These are phyloP conservation scores for Myopa testacea DNA, from an alignment of 2,888 invertebrate genomes.

Conservation along the genomic window DNA sequence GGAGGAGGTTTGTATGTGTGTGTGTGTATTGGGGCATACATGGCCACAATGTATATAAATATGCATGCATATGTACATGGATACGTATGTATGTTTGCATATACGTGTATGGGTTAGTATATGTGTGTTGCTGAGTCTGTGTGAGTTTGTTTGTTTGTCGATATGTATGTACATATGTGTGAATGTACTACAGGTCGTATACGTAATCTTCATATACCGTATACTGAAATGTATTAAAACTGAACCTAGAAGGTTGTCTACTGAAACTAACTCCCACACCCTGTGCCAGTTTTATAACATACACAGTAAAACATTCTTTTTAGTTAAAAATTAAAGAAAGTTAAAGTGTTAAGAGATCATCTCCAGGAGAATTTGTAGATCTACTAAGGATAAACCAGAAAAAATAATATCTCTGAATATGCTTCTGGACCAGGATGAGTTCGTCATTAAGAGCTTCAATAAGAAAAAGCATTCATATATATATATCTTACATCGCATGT, in stretches of 20 bases:
- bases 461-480: too few relatives aligned
- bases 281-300: conserved; percentile 7
- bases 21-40: neutral
- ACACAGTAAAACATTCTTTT: conserved; percentile 13
- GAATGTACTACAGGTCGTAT: conserved; percentile 51
- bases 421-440: too few relatives aligned
- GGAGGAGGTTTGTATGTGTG: neutral
- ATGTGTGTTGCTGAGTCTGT: neutral
- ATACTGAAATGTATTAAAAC: conserved; percentile 25
- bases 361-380: neutral
- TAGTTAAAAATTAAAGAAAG: too few relatives aligned
- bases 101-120: too few relatives aligned
- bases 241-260: conserved; percentile 26
- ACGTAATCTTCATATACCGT: conserved; percentile 52
- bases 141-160: neutral
- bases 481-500: too few relatives aligned
- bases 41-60: neutral
- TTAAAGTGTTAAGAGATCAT: neutral
- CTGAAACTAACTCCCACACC: conserved; percentile 17
- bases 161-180: neutral
- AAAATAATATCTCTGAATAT: too few relatives aligned
- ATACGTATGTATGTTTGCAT: neutral
- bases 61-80: neutral
- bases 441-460: too few relatives aligned
- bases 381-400: neutral